These are phyloP conservation scores for Zoanthus sansibaricus DNA, from an alignment of 92 coral and sea anemone species.

Conservation along the genomic window DNA sequence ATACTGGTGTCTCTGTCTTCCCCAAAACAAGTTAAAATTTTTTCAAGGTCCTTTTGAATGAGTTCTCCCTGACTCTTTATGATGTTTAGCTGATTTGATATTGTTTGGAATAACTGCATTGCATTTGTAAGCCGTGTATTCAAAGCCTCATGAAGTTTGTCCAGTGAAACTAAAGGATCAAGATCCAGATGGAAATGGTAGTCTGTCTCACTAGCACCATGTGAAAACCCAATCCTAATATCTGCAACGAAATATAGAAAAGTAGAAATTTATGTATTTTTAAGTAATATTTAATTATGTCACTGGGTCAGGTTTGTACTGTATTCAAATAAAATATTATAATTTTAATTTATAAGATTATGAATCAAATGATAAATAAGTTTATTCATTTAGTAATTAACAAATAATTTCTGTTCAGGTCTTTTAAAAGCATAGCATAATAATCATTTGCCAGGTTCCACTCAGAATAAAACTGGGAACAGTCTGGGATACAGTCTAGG, in stretches of 20 bases:
- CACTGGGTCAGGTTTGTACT: too few relatives aligned
- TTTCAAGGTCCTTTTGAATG: constrained; percentile 80
- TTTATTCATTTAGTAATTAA: too few relatives aligned
- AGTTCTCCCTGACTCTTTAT: constrained; percentile 73
- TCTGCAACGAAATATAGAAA: constrained; percentile 52
- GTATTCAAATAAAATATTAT: too few relatives aligned
- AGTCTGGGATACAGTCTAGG: too few relatives aligned
- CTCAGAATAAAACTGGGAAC: too few relatives aligned
- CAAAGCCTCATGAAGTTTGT: constrained; percentile 76
- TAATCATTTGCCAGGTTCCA: too few relatives aligned
- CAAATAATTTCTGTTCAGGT: too few relatives aligned
- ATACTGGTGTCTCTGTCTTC: constrained; percentile 64
- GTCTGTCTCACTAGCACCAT: constrained; percentile 79
- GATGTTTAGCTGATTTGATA: constrained; percentile 81
- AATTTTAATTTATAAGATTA: too few relatives aligned
- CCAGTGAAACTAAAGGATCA: constrained; percentile 84
- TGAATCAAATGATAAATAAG: too few relatives aligned
- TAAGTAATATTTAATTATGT: too few relatives aligned
- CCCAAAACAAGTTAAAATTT: constrained; percentile 71
- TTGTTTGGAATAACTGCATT: constrained; percentile 72
- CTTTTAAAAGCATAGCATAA: too few relatives aligned
- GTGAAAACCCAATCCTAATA: constrained; percentile 94
- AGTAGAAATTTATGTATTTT: background rate
- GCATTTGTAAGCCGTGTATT: constrained; percentile 77
- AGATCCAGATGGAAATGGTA: constrained; percentile 92